These are phyloP conservation scores for Shargacucullia verbasci DNA, from an alignment of 2,888 invertebrate genomes.

Conservation along the genomic window DNA sequence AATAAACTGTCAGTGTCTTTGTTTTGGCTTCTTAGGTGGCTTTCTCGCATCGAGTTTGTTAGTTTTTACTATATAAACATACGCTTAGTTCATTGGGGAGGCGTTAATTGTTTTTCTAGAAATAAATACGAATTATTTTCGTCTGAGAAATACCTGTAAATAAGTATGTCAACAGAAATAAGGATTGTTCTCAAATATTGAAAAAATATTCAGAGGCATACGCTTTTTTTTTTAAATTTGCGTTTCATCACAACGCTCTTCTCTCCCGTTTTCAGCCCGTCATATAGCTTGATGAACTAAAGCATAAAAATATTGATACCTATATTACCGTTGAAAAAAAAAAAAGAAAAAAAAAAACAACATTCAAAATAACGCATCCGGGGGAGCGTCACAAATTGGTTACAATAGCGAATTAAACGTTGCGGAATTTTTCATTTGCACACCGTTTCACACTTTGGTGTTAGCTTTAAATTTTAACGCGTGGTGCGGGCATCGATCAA, in stretches of 20 bases:
- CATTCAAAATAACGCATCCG: constrained; percentile 58
- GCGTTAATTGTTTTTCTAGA: constrained; percentile 49
- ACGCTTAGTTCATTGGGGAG: constrained; percentile 59
- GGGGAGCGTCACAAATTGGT: constrained; percentile 75
- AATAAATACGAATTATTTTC: constrained; percentile 9
- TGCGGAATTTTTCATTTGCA: constrained; percentile 84
- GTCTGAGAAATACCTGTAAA: too few relatives aligned
- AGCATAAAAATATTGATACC: background rate
- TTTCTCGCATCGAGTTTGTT: constrained; percentile 67
- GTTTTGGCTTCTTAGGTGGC: constrained; percentile 84
- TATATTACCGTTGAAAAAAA: constrained; percentile 17
- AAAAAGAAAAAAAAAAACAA: constrained; percentile 13
- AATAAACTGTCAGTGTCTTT: constrained; percentile 75
- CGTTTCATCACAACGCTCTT: background rate
- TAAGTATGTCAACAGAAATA: too few relatives aligned
- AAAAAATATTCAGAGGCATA: too few relatives aligned
- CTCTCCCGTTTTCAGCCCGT: constrained; percentile 6
- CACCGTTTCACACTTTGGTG: constrained; percentile 81
- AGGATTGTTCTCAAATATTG: too few relatives aligned
- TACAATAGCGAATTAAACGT: constrained; percentile 82
- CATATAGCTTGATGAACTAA: constrained; percentile 30
- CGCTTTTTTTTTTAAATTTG: too few relatives aligned
- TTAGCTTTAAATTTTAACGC: constrained; percentile 77
- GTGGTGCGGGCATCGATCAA: constrained; percentile 65
- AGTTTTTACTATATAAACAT: constrained; percentile 68